Evolutionary conservation across 2,113 vertebrate species (phyloP).

Genomic region (Misgurnus mizolepis): DNA sequence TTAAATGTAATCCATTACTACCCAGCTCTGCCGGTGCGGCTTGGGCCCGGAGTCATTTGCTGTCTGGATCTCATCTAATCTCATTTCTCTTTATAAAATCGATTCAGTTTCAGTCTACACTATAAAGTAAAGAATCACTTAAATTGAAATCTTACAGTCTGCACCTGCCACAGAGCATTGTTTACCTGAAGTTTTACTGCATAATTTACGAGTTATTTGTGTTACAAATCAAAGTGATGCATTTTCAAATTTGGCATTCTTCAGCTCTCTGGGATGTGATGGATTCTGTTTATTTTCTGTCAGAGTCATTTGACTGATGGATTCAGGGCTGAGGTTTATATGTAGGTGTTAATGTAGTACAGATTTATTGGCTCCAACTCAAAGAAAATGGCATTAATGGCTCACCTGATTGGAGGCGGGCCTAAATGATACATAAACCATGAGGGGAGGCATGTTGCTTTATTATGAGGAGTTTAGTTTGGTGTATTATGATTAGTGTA

Average conservation of each 20-base stretch:
- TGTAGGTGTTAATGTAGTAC: slow-evolving; percentile 35
- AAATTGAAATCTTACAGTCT: slow-evolving; percentile 8
- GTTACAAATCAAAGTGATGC: slow-evolving; percentile 55
- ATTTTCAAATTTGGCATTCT: slow-evolving; percentile 61
- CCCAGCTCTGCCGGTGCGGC: no score
- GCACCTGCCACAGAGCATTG: background rate
- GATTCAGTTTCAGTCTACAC: background rate
- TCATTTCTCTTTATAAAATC: slow-evolving; percentile 13
- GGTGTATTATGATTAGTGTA: background rate
- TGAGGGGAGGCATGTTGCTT: background rate
- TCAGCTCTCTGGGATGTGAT: slow-evolving; percentile 57
- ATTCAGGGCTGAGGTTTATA: slow-evolving; percentile 49
- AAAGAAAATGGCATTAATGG: slow-evolving; percentile 27
- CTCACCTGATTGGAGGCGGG: slow-evolving; percentile 12
- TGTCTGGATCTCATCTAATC: background rate
- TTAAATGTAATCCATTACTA: no score
- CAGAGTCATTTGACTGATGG: slow-evolving; percentile 62
- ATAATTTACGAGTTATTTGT: slow-evolving; percentile 59
- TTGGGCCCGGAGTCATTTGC: no score
- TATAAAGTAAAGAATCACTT: background rate
- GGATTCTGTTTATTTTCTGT: slow-evolving; percentile 68
- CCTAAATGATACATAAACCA: slow-evolving; percentile 9
- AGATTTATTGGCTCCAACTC: slow-evolving; percentile 20
- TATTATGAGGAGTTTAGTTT: background rate
- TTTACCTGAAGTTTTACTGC: slow-evolving; percentile 26